phyloP scores from a whole-genome alignment of 1,140 invertebrate species.

The Episyrphus balteatus region DNA sequence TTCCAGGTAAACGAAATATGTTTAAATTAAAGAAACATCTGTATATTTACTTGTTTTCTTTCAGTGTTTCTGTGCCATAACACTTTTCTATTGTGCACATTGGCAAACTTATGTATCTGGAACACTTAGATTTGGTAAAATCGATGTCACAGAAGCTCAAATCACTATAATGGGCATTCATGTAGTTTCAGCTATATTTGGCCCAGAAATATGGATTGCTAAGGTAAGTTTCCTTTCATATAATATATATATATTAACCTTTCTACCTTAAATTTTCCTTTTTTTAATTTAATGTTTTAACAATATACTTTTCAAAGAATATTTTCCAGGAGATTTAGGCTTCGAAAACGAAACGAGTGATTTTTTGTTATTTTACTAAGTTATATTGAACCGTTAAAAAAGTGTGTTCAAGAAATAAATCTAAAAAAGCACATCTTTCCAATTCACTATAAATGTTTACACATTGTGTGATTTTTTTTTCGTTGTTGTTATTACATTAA shows the following conservation, averaged over 20 bases:
- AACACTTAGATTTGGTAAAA: constrained; percentile 80
- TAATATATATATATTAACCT: constrained; percentile 1
- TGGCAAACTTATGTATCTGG: constrained; percentile 99
- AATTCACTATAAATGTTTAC: too few species aligned
- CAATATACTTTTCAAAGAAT: constrained; percentile 7
- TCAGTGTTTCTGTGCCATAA: constrained; percentile 83
- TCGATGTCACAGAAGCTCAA: constrained; percentile 98
- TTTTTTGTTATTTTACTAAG: constrained; percentile 4
- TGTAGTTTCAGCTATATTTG: constrained; percentile 75
- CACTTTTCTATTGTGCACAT: constrained; percentile 95
- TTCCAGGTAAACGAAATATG: constrained; percentile 51
- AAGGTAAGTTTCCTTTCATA: constrained; percentile 47
- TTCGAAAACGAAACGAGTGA: neutral
- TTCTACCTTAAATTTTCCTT: constrained; percentile 11
- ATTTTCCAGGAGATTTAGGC: constrained; percentile 20
- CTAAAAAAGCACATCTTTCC: too few species aligned
- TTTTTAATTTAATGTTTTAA: constrained; percentile 4
- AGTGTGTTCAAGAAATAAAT: too few species aligned
- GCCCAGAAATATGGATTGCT: constrained; percentile 72
- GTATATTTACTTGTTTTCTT: constrained; percentile 24
- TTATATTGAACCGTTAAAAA: neutral
- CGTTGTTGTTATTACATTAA: too few species aligned
- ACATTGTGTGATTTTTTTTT: too few species aligned
- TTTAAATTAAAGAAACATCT: neutral
- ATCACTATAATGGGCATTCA: constrained; percentile 86